A percentile compares a stretch with the other conserved stretches of the same genome.
These are phyloP conservation scores for Polypedilum vanderplanki DNA, from an alignment of 1,140 invertebrate species.

Conservation along the genomic window DNA sequence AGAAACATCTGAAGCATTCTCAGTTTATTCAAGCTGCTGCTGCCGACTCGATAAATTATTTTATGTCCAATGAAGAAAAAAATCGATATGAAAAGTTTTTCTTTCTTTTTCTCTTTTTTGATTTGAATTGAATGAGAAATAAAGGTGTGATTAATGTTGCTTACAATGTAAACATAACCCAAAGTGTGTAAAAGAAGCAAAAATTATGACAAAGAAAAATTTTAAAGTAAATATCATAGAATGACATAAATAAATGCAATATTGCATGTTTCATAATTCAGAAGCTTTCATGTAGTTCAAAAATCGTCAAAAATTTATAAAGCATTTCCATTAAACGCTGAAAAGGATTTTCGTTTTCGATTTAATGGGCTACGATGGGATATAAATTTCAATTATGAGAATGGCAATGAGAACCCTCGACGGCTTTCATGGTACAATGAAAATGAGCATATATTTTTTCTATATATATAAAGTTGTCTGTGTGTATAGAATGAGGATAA, in stretches of 20 bases:
- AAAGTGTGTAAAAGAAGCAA: not conserved
- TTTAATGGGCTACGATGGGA: not conserved
- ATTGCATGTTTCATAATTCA: not conserved
- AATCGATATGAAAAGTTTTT: not conserved
- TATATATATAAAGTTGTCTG: too few species aligned
- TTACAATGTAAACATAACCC: not conserved
- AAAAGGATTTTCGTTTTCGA: not conserved
- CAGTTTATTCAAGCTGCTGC: not conserved
- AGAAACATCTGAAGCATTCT: not conserved
- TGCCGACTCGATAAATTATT: not conserved
- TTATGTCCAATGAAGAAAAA: not conserved
- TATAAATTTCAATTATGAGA: slow-evolving; percentile 29
- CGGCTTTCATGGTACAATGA: not conserved
- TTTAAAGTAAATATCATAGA: not conserved
- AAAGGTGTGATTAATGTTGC: slow-evolving; percentile 5
- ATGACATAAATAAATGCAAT: not conserved
- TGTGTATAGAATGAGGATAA: not conserved
- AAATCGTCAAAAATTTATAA: not conserved
- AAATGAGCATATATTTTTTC: not conserved
- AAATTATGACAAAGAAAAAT: not conserved
- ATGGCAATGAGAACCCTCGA: slow-evolving; percentile 9
- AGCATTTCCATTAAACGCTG: not conserved
- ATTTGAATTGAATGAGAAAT: slow-evolving; percentile 13
- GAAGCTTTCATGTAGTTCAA: not conserved
- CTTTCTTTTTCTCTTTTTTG: not conserved